Evolutionary conservation across 92 coral and sea anemone species (phyloP).

Genomic region (Porites divaricata): DNA sequence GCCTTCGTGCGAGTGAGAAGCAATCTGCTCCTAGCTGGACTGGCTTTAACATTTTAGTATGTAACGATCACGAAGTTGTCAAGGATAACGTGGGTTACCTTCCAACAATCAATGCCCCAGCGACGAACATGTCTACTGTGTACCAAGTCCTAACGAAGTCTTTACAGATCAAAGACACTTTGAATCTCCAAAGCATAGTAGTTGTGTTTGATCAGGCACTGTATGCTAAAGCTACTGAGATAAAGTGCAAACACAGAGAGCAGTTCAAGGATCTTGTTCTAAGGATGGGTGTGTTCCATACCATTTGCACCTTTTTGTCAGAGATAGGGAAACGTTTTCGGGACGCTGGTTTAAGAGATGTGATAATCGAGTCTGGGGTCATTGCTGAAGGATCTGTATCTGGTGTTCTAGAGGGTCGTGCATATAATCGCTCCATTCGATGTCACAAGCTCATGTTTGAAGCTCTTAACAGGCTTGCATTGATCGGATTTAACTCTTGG

Average conservation of each 20-base stretch:
- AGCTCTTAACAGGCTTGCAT: constrained; percentile 45
- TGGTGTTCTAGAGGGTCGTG: constrained; percentile 29
- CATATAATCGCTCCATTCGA: constrained; percentile 28
- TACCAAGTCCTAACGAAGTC: constrained; percentile 15
- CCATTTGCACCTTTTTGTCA: constrained; percentile 13
- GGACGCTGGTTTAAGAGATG: constrained; percentile 38
- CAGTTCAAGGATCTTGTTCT: constrained; percentile 18
- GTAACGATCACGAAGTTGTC: constrained; percentile 25
- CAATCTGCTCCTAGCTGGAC: constrained; percentile 42
- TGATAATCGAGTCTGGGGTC: constrained; percentile 29
- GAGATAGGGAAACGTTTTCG: constrained; percentile 52
- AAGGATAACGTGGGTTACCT: constrained; percentile 46
- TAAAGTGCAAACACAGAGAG: constrained; percentile 27
- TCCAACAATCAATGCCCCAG: constrained; percentile 49
- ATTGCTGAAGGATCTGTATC: constrained; percentile 25
- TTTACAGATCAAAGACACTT: neutral
- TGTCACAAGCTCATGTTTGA: constrained; percentile 46
- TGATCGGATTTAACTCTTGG: constrained; percentile 48
- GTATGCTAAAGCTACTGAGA: too few species aligned
- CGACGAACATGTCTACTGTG: constrained; percentile 51
- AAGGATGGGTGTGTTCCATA: constrained; percentile 19
- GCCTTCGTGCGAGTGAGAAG: constrained; percentile 33
- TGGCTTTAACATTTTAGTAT: constrained; percentile 43
- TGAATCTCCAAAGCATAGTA: constrained; percentile 13
- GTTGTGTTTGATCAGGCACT: constrained; percentile 16